Evolutionary conservation across 2,888 invertebrate species (phyloP).

Genomic region (Pristionchus exspectatus): DNA sequence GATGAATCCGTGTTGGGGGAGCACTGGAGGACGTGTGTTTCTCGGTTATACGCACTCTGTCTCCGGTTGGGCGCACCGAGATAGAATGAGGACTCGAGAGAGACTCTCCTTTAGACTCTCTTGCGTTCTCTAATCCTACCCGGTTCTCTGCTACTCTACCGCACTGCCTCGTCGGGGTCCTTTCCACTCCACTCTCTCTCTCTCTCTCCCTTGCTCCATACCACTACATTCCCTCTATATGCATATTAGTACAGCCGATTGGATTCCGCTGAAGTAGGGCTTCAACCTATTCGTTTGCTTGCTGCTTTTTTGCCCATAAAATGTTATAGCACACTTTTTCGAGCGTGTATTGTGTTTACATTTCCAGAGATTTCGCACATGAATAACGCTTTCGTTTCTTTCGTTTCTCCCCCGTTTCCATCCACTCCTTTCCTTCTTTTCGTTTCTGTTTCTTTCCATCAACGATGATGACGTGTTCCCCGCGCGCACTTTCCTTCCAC

Average conservation of each 20-base stretch:
- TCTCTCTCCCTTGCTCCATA: not conserved
- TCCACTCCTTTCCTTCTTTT: not conserved
- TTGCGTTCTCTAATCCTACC: constrained; percentile 11
- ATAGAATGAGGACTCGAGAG: not conserved
- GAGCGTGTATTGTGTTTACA: constrained; percentile 5
- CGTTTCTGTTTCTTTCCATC: not conserved
- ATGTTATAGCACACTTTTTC: constrained; percentile 8
- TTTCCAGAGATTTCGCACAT: constrained; percentile 36
- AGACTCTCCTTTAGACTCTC: not conserved
- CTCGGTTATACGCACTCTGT: not conserved
- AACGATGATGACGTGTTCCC: not conserved
- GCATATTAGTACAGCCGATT: not conserved
- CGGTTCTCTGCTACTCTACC: constrained; percentile 35
- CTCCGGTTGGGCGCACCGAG: not conserved
- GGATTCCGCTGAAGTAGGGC: not conserved
- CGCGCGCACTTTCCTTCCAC: too few relatives aligned
- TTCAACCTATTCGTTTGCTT: not conserved
- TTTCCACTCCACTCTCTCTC: constrained; percentile 13
- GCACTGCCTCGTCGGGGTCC: not conserved
- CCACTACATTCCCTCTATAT: not conserved
- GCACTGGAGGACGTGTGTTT: not conserved
- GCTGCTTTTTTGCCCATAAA: constrained; percentile 31
- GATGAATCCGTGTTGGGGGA: constrained; percentile 2
- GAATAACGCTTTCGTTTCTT: constrained; percentile 29
- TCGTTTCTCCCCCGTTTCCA: not conserved